phyloP scores from a whole-genome alignment of 2,888 invertebrate genomes.

The Melanotus villosus region DNA sequence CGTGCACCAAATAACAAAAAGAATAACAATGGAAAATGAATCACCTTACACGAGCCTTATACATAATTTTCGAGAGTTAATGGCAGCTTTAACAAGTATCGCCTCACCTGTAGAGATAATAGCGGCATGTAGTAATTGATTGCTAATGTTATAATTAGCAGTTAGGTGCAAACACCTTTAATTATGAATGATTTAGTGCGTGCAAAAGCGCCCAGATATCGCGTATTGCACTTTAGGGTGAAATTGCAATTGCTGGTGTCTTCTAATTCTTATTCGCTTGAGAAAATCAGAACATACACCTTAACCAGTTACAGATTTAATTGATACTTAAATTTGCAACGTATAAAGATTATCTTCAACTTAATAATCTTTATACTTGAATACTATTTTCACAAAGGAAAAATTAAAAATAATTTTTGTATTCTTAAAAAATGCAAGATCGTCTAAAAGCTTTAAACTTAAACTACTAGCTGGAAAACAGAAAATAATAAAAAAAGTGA shows the following conservation, averaged over 20 bases:
- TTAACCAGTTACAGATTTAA: no score
- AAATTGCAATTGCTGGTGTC: not conserved
- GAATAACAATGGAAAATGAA: conserved; percentile 32
- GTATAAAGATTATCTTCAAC: not conserved
- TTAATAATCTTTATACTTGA: no score
- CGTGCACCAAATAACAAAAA: conserved; percentile 24
- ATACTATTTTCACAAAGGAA: no score
- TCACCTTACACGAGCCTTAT: conserved; percentile 23
- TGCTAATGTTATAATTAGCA: conserved; percentile 47
- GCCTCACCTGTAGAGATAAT: conserved; percentile 42
- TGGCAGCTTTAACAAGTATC: conserved; percentile 39
- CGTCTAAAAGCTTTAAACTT: no score
- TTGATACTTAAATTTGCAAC: not conserved
- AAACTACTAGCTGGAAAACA: no score
- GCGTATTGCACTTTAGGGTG: conserved; percentile 18
- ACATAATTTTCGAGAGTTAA: conserved; percentile 36
- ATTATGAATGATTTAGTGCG: conserved; percentile 46
- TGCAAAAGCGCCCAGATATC: conserved; percentile 22
- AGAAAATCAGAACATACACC: not conserved
- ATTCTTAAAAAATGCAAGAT: no score
- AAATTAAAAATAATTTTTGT: no score
- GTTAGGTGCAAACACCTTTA: conserved; percentile 45
- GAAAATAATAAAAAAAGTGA: no score
- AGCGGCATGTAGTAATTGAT: conserved; percentile 44
- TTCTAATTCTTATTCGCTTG: not conserved